phyloP scores from a whole-genome alignment of 2,797 vertebrate species.

The Clarias platycephalus region DNA sequence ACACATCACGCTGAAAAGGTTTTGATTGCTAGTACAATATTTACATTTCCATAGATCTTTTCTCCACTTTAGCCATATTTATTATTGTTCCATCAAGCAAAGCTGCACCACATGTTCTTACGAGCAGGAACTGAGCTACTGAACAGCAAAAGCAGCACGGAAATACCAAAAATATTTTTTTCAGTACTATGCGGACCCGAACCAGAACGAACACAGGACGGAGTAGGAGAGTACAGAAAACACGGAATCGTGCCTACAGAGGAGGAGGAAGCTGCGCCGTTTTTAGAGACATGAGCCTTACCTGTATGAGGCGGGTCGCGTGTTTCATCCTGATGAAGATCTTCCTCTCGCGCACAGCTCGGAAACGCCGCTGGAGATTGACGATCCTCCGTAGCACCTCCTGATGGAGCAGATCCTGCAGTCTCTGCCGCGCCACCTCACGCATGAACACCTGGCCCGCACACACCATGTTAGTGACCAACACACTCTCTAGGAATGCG shows the following conservation, averaged over 20 bases:
- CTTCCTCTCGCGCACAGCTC: conserved; percentile 82
- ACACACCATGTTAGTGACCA: neutral
- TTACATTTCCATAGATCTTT: conserved; percentile 21
- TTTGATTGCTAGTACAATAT: conserved; percentile 1
- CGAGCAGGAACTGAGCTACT: conserved; percentile 1
- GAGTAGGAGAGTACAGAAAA: conserved; percentile 6
- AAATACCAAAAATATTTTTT: neutral
- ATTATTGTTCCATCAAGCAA: conserved; percentile 29
- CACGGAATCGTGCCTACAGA: neutral
- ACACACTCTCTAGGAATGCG: conserved; percentile 11
- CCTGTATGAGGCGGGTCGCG: conserved; percentile 85
- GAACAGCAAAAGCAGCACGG: neutral
- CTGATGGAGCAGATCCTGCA: conserved; percentile 87
- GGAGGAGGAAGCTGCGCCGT: neutral
- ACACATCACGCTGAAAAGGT: conserved; percentile 10
- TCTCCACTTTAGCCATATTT: neutral
- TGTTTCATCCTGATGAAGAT: conserved; percentile 84
- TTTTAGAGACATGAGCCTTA: conserved; percentile 59
- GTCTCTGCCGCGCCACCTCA: conserved; percentile 84
- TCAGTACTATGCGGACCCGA: neutral
- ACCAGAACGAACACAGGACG: neutral
- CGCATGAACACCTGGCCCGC: conserved; percentile 87
- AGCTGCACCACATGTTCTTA: conserved; percentile 6
- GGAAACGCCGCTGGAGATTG: conserved; percentile 84
- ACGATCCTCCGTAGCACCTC: conserved; percentile 87